phyloP scores from a whole-genome alignment of 2,113 vertebrate genomes.

The Heterochromis multidens region DNA sequence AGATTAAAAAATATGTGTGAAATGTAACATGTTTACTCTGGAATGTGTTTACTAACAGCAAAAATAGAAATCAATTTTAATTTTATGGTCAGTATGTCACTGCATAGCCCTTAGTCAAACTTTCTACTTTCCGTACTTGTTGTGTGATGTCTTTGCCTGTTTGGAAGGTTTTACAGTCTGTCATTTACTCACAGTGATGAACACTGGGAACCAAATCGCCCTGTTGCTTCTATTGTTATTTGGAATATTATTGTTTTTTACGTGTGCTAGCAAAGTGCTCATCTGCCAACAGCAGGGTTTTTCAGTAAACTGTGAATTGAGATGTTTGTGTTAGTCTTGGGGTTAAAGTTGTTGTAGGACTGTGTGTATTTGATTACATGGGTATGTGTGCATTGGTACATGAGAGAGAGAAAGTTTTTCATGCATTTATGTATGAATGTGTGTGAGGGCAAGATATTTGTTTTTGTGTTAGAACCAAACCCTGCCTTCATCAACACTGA shows the following conservation, averaged over 20 bases:
- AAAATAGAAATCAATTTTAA: no score
- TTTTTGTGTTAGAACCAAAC: conserved; percentile 43
- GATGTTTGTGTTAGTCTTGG: conserved; percentile 62
- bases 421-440: neutral
- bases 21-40: neutral
- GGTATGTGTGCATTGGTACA: neutral
- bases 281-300: conserved; percentile 48
- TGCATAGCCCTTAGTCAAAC: neutral
- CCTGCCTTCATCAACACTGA: conserved; percentile 48
- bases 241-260: conserved; percentile 12
- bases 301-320: conserved; percentile 58
- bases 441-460: conserved; percentile 39
- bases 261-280: neutral
- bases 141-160: conserved; percentile 1
- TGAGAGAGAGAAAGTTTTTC: neutral
- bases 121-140: conserved; percentile 6
- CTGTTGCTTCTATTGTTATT: conserved; percentile 14
- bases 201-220: neutral
- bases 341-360: conserved; percentile 24
- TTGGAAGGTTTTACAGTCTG: conserved; percentile 6
- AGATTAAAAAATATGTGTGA: neutral
- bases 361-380: conserved; percentile 27
- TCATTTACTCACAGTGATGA: conserved; percentile 6
- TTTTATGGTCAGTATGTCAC: neutral
- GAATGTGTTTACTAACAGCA: neutral